Base-by-base conservation (phyloP, 1,140 invertebrate species). In the Tetramorium simillimum region DNA sequence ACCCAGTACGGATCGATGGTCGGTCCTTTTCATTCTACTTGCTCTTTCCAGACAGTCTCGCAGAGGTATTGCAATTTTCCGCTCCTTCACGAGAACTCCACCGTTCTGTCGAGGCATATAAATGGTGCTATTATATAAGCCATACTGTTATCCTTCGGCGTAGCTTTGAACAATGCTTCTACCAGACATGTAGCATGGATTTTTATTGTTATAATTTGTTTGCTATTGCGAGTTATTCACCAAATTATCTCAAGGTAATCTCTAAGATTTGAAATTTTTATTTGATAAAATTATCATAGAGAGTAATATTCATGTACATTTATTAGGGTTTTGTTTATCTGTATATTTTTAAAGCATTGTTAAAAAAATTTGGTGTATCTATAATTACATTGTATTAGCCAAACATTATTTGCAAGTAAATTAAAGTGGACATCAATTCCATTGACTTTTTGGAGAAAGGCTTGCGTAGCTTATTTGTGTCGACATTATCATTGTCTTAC, bases 101-200 rank as follows among this genome's bases (percentile, higher is more conserved):
- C 14, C 10, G 24, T n/a, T 21, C 78, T 72, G 67, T 81, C 37
- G 65, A 70, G 21, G 49, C 53, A 84, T 84, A 75, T 84, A 84
- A 84, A 84, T 84, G 53, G 28, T 75, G 5, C 24, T 63, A 84
- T 84, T 84, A 73, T 73, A 33, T 72, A 60, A 73, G 40, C 56
- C 28, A 12, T 49, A 73, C 12, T 14, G 24, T 84, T 73, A 84
- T 14, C 18, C 37, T n/a, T 60, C n/a, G 24, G 49, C 37, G 37
- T 49, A 60, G n/a, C n/a, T 73, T 60, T 9, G 18, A 84, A 62
- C 12, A 56, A 46, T 58, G 24, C 24, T 46, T 60, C 6, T 21
- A 21, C 12, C 3, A 37, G 63, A 67, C 37, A 65, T 18, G 4
- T 12, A 49, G 3, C 18, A 77, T 14, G 62, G 24, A 69, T 69